These are phyloP conservation scores for Amphipoea lucens DNA, from an alignment of 2,888 invertebrate genomes.

Conservation along the genomic window DNA sequence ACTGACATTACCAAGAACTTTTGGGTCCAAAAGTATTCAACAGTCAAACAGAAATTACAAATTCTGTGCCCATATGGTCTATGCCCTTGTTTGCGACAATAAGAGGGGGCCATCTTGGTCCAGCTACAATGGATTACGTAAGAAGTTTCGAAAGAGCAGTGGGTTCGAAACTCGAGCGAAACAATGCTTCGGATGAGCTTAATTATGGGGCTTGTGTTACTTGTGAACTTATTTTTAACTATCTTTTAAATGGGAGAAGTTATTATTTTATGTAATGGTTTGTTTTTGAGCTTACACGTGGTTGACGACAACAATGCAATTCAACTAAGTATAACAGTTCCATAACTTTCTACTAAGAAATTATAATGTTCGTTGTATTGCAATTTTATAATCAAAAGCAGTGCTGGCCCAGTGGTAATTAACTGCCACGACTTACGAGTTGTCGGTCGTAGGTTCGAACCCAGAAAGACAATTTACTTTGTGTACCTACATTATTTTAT, in stretches of 20 bases:
- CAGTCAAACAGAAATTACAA: conserved; percentile 41
- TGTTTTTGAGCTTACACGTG: neutral
- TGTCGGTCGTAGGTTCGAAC: too few relatives aligned
- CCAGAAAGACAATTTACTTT: neutral
- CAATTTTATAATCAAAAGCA: neutral
- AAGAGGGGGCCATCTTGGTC: conserved; percentile 20
- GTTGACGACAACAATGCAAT: neutral
- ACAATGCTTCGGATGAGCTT: conserved; percentile 54
- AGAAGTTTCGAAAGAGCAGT: conserved; percentile 46
- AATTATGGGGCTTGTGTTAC: conserved; percentile 46
- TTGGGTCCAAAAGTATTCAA: conserved; percentile 10
- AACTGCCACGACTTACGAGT: too few relatives aligned
- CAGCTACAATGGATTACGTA: conserved; percentile 49
- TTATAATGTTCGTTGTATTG: neutral
- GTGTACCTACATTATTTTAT: neutral
- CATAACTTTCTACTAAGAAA: neutral
- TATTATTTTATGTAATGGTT: conserved; percentile 17
- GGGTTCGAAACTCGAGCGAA: conserved; percentile 45
- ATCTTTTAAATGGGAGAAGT: conserved; percentile 4
- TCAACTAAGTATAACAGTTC: neutral
- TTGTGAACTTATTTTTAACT: conserved; percentile 34
- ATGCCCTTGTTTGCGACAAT: conserved; percentile 41
- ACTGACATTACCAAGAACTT: neutral
- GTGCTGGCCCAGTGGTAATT: too few relatives aligned
- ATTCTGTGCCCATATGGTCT: conserved; percentile 38